A percentile compares a stretch with the other conserved stretches of the same genome.
These are phyloP conservation scores for Rhingia campestris DNA, from an alignment of 2,888 invertebrate genomes.

Conservation along the genomic window DNA sequence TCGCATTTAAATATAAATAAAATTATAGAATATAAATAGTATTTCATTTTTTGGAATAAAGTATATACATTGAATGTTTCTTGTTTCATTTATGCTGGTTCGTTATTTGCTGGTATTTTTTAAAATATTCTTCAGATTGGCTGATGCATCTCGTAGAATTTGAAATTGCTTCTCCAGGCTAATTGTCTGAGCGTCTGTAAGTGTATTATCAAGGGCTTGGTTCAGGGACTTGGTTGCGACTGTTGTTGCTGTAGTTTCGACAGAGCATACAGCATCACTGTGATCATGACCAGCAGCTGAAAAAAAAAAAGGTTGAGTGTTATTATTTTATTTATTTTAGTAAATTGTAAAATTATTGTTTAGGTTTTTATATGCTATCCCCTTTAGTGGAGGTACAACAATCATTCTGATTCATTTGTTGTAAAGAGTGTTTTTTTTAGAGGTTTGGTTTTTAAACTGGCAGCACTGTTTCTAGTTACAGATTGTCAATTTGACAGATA, in stretches of 20 bases:
- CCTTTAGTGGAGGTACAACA: neutral
- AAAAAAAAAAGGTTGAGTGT: neutral
- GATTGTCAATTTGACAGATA: too few relatives aligned
- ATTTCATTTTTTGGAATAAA: slow-evolving; percentile 19
- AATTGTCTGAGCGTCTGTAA: slow-evolving; percentile 12
- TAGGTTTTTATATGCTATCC: neutral
- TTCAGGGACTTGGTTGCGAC: slow-evolving; percentile 1
- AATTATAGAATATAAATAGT: neutral
- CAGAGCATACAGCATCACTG: slow-evolving; percentile 28
- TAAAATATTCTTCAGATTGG: slow-evolving; percentile 33
- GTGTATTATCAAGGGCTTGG: slow-evolving; percentile 1
- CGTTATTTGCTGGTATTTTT: slow-evolving; percentile 24
- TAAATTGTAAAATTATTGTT: neutral
- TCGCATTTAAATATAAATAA: slow-evolving; percentile 14
- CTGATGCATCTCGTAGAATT: slow-evolving; percentile 38
- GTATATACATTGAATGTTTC: slow-evolving; percentile 39
- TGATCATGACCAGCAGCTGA: slow-evolving; percentile 51
- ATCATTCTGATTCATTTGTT: neutral
- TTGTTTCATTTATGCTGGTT: neutral
- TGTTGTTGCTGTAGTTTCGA: neutral
- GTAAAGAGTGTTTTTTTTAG: neutral
- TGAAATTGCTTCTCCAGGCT: slow-evolving; percentile 38
- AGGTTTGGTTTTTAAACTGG: too few relatives aligned
- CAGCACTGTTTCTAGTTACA: too few relatives aligned
- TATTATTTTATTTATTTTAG: neutral